These are phyloP conservation scores for Dioctria linearis DNA, from an alignment of 2,888 invertebrate species.

Conservation along the genomic window DNA sequence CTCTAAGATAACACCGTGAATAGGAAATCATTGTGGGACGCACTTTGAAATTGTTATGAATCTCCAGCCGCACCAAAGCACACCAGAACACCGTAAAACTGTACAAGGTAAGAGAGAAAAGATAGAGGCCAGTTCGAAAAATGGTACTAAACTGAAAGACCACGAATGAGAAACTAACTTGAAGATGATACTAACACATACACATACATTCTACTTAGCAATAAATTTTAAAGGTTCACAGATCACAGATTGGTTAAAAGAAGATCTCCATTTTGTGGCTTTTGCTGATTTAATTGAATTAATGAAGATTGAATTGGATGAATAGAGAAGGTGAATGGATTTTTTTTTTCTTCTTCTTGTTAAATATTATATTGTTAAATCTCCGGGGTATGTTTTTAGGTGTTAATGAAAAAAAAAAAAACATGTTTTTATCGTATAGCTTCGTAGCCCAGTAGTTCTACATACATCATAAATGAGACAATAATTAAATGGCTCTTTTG, in stretches of 20 bases:
- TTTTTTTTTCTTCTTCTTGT: too few species aligned
- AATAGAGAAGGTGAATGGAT: background rate
- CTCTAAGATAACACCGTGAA: constrained; percentile 61
- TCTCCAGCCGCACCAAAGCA: background rate
- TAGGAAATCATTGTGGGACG: constrained; percentile 61
- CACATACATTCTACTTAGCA: background rate
- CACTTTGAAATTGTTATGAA: constrained; percentile 58
- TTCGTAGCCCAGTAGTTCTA: too few species aligned
- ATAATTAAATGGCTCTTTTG: too few species aligned
- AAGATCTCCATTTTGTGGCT: constrained; percentile 37
- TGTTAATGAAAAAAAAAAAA: too few species aligned
- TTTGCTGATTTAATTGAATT: constrained; percentile 43
- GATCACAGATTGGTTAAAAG: constrained; percentile 42
- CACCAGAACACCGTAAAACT: too few species aligned
- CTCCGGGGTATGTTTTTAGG: too few species aligned
- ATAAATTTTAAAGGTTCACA: constrained; percentile 42
- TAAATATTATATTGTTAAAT: too few species aligned
- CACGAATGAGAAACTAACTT: background rate
- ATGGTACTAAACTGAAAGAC: constrained; percentile 39
- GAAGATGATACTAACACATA: constrained; percentile 9
- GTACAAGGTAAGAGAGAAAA: background rate
- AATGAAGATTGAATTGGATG: constrained; percentile 9
- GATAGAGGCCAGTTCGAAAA: constrained; percentile 35
- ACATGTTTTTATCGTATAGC: too few species aligned
- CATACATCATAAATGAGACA: too few species aligned